Conservation (phyloP, 2,888 invertebrate genomes). For the Drosophila mercatorum region DNA sequence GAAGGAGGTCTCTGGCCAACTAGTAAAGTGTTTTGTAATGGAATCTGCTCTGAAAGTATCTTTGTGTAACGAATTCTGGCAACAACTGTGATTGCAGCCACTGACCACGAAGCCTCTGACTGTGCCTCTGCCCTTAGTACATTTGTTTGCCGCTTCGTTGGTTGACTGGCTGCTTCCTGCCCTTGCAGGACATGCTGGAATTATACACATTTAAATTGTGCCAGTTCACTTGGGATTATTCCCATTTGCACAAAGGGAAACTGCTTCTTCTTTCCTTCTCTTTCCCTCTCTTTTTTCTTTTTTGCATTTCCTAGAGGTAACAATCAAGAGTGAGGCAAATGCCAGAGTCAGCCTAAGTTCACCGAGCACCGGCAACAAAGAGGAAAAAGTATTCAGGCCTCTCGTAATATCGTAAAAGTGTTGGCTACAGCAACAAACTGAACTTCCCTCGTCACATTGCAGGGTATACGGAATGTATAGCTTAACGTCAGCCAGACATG, state of each 20-base stretch:
- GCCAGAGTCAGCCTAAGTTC: conserved; percentile 6
- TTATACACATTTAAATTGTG: conserved; percentile 10
- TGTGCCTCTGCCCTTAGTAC: neutral
- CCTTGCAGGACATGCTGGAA: conserved; percentile 13
- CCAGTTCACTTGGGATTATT: neutral
- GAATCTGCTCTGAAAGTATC: neutral
- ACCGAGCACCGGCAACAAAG: conserved; percentile 15
- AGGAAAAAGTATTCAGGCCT: too few species aligned
- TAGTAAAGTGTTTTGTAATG: conserved; percentile 9
- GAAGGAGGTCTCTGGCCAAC: neutral
- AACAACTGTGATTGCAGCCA: conserved; percentile 9
- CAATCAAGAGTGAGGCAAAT: conserved; percentile 16
- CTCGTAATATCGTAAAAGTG: neutral
- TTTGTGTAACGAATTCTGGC: neutral
- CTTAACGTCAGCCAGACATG: conserved; percentile 1
- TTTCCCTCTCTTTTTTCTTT: neutral
- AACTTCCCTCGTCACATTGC: neutral
- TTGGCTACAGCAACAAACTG: neutral
- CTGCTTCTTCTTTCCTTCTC: neutral
- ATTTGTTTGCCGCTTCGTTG: conserved; percentile 17
- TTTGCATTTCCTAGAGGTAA: conserved; percentile 9
- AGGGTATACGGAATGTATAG: conserved; percentile 8
- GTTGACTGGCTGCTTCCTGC: conserved; percentile 4
- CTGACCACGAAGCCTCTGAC: neutral
- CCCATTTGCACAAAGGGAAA: neutral